Base-by-base conservation (phyloP, 30 jellyfish, hydroid and myxozoan species). In the Aurelia coerulea region DNA sequence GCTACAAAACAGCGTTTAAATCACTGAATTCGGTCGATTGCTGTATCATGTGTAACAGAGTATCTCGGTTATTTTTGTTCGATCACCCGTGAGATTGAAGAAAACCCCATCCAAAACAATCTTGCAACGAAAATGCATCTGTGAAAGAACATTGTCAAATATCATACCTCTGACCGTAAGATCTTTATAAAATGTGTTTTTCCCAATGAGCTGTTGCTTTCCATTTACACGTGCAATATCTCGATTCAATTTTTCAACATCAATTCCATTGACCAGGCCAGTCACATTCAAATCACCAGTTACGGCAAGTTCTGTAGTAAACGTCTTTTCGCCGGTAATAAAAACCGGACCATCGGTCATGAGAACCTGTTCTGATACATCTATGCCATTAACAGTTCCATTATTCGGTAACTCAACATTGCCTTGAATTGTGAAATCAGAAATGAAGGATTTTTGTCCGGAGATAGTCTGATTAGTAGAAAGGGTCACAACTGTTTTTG, bases 311-410 rank as follows among this genome's bases (percentile, higher is more conserved):
- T 84, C 86, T 17, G 34, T 69, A 10, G 85, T 73, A 64, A 94
- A 88, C 18, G 73, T 84, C 78, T 94, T 94, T 18, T 53, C 65
- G 5, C 98, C 98, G 14, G 52, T 39, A 1, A 94, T 65, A 34
- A 69, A 7, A 80, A 84, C 32, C 39, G 86, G 88, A 6, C 84
- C 78, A 49, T 84, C 62, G 15, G 74, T 63, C 62, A 62, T 11
- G 29, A 94, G 37, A 19, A 94, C 53, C 17, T 94, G 95, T 79
- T 87, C 86, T 46, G 95, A 84, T 3, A 78, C 39, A 54, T 88
- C 95, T 17, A 94, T 78, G 81, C 72, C 93, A 73, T 94, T 94
- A 12, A 94, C 85, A 16, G 96, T 94, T 11, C 84, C 92, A 35
- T 80, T 85, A 13, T 66, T 56, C 62, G 87, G 82, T 16, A 88